These are phyloP conservation scores for Zaprionus ornatus DNA, from an alignment of 1,140 invertebrate genomes.

Conservation along the genomic window DNA sequence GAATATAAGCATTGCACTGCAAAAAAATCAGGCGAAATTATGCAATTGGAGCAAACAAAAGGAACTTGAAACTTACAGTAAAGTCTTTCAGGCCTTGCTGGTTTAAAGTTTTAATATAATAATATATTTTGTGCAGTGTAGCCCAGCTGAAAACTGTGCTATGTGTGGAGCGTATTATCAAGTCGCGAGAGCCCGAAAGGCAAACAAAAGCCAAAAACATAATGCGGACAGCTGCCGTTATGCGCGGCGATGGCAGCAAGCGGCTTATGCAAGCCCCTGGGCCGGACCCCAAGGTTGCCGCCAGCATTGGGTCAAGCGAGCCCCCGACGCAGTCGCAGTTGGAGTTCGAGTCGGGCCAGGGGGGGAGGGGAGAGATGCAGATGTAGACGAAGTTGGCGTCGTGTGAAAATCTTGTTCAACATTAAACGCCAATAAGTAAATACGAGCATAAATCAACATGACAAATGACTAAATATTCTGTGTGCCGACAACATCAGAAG, in stretches of 20 bases:
- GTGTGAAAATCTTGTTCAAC: constrained; percentile 75
- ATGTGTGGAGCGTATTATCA: background rate
- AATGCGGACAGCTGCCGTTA: constrained; percentile 32
- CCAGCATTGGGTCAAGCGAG: constrained; percentile 61
- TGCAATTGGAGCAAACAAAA: background rate
- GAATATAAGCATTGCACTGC: too few relatives aligned
- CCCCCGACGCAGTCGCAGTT: background rate
- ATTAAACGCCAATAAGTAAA: constrained; percentile 78
- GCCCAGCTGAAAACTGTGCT: constrained; percentile 32
- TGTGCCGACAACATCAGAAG: constrained; percentile 46
- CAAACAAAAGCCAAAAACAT: constrained; percentile 14
- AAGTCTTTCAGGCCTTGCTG: too few relatives aligned
- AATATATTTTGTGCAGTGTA: background rate
- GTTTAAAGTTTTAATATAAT: background rate
- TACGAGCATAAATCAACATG: constrained; percentile 75
- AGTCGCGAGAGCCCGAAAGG: constrained; percentile 19
- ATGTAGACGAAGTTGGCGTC: constrained; percentile 16
- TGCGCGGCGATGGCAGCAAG: background rate
- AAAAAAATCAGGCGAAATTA: background rate
- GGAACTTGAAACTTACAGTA: too few relatives aligned
- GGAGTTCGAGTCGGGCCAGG: background rate
- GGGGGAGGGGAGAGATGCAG: background rate
- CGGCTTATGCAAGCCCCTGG: constrained; percentile 18
- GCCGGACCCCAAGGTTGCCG: constrained; percentile 56
- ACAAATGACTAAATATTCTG: constrained; percentile 74